Base-by-base conservation (phyloP, 2,888 invertebrate species). In the Melinaea marsaeus region DNA sequence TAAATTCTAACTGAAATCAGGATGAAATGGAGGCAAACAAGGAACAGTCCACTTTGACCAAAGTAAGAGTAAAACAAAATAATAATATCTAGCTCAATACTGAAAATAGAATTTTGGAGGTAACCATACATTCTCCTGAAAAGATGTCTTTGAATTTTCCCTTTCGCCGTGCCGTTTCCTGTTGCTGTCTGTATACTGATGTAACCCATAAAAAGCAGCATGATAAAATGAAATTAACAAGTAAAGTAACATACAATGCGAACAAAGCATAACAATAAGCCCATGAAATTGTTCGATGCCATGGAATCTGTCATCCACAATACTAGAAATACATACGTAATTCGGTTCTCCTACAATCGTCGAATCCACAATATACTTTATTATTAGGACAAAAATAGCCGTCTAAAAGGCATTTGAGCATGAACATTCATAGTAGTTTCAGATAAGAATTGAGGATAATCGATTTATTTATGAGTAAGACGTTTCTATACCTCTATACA, bases 141-240 rank as follows among this genome's bases (percentile, higher is more conserved):
- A 95, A 95, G 92, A 95, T 94, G 92, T 95, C 95, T 93, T 95
- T 95, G 91, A 95, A 93, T 93, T 95, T 95, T 90, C 94, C 94
- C 92, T 95, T 95, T 93, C 94, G 94, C 93, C 94, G 94, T 86
- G 93, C 93, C 83, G 92, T 91, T 90, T 94, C 94, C 90, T 94
- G 94, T 89, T 94, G 94, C 91, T 93, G 93, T 91, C 94, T 94
- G 93, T 93, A 94, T 91, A 94, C 94, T 94, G 93, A 92, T 92
- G 92, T 91, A 90, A 91, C 86, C 92, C 91, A 90, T 91, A 89
- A 91, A 90, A 92, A 92, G 93, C 92, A 93, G 93, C 93, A 92
- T 91, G 88, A 86, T 86, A 89, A 89, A 89, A 86, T 88, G 81
- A 90, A 90, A 88, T 88, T 85, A 87, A 88, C 81, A 88, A 91